phyloP scores from a whole-genome alignment of 2,888 invertebrate genomes.

The Caenorhabditis afra region DNA sequence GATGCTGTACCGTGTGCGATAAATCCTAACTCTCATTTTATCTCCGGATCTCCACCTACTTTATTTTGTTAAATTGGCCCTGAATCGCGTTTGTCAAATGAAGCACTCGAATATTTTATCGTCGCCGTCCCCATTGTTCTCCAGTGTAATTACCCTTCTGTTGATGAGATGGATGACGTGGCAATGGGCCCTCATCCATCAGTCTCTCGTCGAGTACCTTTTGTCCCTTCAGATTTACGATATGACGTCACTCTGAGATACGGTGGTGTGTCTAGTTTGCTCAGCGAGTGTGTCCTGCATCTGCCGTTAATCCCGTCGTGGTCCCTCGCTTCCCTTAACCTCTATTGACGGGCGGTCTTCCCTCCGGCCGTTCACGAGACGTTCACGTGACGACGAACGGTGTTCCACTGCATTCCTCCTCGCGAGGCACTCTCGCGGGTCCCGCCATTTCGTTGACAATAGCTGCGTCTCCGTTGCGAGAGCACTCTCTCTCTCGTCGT shows the following conservation, averaged over 20 bases:
- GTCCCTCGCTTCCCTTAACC: neutral
- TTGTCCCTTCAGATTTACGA: slow-evolving; percentile 10
- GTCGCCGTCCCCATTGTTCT: too few species aligned
- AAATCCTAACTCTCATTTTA: slow-evolving; percentile 33
- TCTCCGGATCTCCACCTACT: slow-evolving; percentile 2
- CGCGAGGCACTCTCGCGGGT: slow-evolving; percentile 6
- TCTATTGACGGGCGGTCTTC: neutral
- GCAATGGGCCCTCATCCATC: slow-evolving; percentile 6
- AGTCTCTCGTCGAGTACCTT: slow-evolving; percentile 1
- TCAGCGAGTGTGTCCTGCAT: slow-evolving; percentile 4
- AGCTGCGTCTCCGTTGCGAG: neutral
- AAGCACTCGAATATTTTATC: neutral
- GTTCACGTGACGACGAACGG: slow-evolving; percentile 10
- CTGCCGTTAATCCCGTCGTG: slow-evolving; percentile 3
- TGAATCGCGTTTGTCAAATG: slow-evolving; percentile 17
- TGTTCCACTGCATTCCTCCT: slow-evolving; percentile 6
- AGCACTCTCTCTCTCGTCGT: slow-evolving; percentile 1
- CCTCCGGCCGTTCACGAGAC: neutral
- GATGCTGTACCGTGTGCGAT: slow-evolving; percentile 94
- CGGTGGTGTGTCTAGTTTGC: slow-evolving; percentile 6
- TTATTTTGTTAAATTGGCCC: slow-evolving; percentile 7
- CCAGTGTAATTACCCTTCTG: too few species aligned
- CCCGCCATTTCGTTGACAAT: slow-evolving; percentile 16
- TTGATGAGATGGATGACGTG: neutral
- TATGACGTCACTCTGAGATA: slow-evolving; percentile 13